Evolutionary conservation across 1,140 invertebrate genomes (phyloP).

Genomic region (Drosophila varians): DNA sequence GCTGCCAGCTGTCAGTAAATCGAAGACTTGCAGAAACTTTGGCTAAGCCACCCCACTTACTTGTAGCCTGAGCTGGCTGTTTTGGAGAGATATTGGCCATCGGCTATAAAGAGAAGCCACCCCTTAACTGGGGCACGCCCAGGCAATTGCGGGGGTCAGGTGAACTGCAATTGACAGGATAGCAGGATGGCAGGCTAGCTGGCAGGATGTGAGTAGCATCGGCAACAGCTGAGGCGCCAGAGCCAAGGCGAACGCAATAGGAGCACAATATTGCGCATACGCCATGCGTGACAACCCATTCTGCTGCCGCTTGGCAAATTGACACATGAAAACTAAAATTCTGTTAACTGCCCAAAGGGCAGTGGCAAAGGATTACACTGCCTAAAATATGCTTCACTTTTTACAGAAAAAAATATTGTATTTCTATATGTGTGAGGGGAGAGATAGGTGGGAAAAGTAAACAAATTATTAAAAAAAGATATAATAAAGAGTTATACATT

Average conservation of each 20-base stretch:
- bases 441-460: too few relatives aligned
- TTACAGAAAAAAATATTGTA: not conserved
- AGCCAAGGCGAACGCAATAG: conserved; percentile 9
- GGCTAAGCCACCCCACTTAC: not conserved
- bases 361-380: conserved; percentile 4
- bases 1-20: conserved; percentile 22
- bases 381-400: not conserved
- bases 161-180: conserved; percentile 68
- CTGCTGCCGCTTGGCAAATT: conserved; percentile 23
- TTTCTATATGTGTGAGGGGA: too few relatives aligned
- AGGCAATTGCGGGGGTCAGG: conserved; percentile 59
- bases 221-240: conserved; percentile 36
- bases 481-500: too few relatives aligned
- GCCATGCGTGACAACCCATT: conserved; percentile 53
- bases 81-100: conserved; percentile 28
- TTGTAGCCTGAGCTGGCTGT: not conserved
- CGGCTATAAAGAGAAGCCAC: conserved; percentile 35
- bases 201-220: not conserved
- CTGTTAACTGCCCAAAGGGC: conserved; percentile 13
- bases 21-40: conserved; percentile 23
- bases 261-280: conserved; percentile 51
- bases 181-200: conserved; percentile 8
- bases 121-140: conserved; percentile 43
- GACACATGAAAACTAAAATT: conserved; percentile 49
- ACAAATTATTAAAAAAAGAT: too few relatives aligned